phyloP scores from a whole-genome alignment of 2,797 vertebrate genomes.

The Rallus crepitans region DNA sequence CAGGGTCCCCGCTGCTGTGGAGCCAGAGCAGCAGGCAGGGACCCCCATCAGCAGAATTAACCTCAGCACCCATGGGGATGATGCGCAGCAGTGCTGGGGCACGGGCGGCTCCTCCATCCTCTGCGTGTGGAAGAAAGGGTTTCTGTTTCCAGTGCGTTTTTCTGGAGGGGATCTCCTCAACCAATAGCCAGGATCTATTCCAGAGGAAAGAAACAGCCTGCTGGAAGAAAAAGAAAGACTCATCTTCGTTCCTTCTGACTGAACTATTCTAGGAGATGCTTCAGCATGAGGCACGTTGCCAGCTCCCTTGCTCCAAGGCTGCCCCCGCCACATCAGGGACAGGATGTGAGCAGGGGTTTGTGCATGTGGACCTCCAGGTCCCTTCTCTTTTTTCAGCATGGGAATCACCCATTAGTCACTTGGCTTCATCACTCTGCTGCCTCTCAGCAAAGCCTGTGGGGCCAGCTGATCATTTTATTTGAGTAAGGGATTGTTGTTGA shows the following conservation, averaged over 20 bases:
- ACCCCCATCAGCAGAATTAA: background rate
- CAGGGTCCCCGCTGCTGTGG: background rate
- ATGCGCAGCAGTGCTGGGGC: background rate
- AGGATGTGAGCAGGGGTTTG: constrained; percentile 36
- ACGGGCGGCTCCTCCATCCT: background rate
- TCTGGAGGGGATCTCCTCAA: constrained; percentile 54
- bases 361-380: background rate
- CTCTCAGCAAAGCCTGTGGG: background rate
- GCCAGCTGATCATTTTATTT: background rate
- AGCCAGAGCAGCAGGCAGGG: background rate
- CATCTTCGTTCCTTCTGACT: constrained; percentile 4
- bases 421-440: background rate
- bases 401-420: constrained; percentile 38
- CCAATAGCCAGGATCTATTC: constrained; percentile 41
- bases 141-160: constrained; percentile 42
- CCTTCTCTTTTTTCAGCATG: constrained; percentile 22
- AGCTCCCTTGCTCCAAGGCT: constrained; percentile 50
- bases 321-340: constrained; percentile 21
- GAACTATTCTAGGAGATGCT: constrained; percentile 47
- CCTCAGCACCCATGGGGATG: background rate
- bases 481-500: background rate
- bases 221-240: constrained; percentile 53
- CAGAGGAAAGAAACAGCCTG: constrained; percentile 37
- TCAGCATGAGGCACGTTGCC: constrained; percentile 14
- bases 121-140: constrained; percentile 5